Evolutionary conservation across 2,797 vertebrate genomes (phyloP), one percentile per base, ranked within the genome.

Genomic region (Megalops cyprinoides): DNA sequence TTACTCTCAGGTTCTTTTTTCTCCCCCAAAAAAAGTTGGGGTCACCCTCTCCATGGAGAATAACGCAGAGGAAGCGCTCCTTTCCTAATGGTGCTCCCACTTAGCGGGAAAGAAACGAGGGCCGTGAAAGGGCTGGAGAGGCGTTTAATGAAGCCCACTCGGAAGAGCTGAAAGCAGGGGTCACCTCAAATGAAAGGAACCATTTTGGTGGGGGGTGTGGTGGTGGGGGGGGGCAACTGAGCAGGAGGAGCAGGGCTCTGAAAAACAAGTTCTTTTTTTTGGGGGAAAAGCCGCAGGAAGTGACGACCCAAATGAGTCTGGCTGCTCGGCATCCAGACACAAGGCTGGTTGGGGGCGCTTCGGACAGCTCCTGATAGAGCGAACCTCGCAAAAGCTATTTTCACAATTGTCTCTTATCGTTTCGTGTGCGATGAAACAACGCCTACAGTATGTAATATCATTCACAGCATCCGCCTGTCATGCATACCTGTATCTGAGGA

Each of bases 1-100:
- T 97, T 96, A 96, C 95, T 92, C 92, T 95, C 86, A 90, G 91
- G 92, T 95, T 92, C 94, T 91, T 92, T 92, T 91, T 90, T 85
- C 88, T 90, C 89, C 90, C 90, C 83, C 20, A 42, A n/a, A 42
- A 14, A 91, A 93, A 93, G 92, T 91, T 93, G 88, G 92, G 94
- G 93, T 94, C 93, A 92, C 91, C 90, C 92, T 90, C 90, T 94
- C 94, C 93, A 87, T 89, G 87, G 94, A 94, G 93, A 93, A 90
- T 92, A 90, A 89, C 82, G 86, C 91, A 90, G 91, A 89, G 92
- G 92, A 90, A 91, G 90, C 88, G 87, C 93, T 89, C 88, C 92
- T 93, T 94, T 94, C 94, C 91, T 95, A 91, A 90, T 86, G 74
- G 82, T 93, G 92, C 91, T 92, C 88, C 81, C 88, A 92, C 91